Evolutionary conservation across 2,888 invertebrate genomes (phyloP), one percentile per base, ranked within the genome.

Genomic region (Daptonema setosum): DNA sequence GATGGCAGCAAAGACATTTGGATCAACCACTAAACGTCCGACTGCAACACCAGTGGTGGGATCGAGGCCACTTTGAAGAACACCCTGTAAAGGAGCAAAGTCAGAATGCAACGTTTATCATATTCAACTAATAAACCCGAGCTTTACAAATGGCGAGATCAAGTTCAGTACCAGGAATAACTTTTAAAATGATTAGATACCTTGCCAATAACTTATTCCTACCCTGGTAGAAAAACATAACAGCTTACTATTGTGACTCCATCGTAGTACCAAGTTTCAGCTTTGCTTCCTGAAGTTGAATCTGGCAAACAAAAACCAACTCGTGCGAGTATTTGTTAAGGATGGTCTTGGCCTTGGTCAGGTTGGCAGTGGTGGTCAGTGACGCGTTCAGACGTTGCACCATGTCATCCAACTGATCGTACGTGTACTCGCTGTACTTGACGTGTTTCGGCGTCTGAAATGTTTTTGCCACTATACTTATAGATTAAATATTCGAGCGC

Each of bases 261-360:
- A n/a, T n/a, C n/a, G n/a, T 41, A 41, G 20, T 41, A 14, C 41
- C 11, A 41, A 41, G 20, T n/a, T n/a, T 47, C 14, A 17, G 5
- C n/a, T 47, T n/a, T n/a, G 17, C 22, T 47, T n/a, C 5, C 22
- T n/a, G 22, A 47, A 17, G 5, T 47, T 47, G n/a, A 47, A 8
- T n/a, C 14, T n/a, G 22, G 47, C 47, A 47, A 47, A 47, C 14
- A 5, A 47, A 45, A 50, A 35, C 55, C 28, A 2, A 56, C 65
- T 64, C 64, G 59, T 68, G 67, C 43, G 59, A 59, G 58, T 68
- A 68, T 58, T 68, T 68, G 54, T 60, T 56, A 28, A 56, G 59
- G 54, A 67, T 60, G 26, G 61, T 63, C n/a, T 57, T 50, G 41
- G 62, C 47, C n/a, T 62, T 47, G 11, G 54, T 48, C 43, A 47